These are phyloP conservation scores for Trachelus iudaicus DNA, from an alignment of 2,888 invertebrate genomes.

Conservation along the genomic window DNA sequence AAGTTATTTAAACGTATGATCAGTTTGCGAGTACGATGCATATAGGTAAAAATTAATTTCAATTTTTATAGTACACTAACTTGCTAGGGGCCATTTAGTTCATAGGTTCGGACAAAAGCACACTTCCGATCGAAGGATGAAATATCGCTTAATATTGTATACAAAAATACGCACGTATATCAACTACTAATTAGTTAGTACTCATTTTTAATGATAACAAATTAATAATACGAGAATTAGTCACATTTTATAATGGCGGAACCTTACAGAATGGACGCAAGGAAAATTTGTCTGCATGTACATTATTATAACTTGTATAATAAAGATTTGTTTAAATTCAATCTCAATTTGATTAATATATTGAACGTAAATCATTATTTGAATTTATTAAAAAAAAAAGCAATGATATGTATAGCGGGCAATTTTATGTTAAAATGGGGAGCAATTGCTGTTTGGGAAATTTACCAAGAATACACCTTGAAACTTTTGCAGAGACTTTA, in stretches of 20 bases:
- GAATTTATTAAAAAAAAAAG: background rate
- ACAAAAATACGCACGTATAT: conserved; percentile 17
- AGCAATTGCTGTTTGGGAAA: too few relatives aligned
- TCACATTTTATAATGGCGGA: conserved; percentile 23
- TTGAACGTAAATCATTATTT: background rate
- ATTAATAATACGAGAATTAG: conserved; percentile 11
- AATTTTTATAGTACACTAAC: conserved; percentile 14
- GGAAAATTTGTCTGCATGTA: conserved; percentile 42
- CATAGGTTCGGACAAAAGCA: conserved; percentile 18
- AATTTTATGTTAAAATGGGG: background rate
- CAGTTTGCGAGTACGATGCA: conserved; percentile 2
- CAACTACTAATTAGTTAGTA: conserved; percentile 21
- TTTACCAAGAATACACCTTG: too few relatives aligned
- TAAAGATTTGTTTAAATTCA: conserved; percentile 45
- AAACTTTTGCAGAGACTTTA: background rate
- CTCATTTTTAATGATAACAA: conserved; percentile 19
- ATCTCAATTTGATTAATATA: background rate
- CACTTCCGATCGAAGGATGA: conserved; percentile 12
- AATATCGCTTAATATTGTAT: conserved; percentile 20
- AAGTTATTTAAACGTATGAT: background rate
- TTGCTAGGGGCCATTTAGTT: conserved; percentile 24
- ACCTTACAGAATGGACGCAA: conserved; percentile 22
- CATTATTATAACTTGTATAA: conserved; percentile 47
- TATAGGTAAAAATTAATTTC: conserved; percentile 7
- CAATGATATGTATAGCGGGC: background rate